Base-by-base conservation (phyloP, 2,888 invertebrate species). In the Leucophenga maculata region DNA sequence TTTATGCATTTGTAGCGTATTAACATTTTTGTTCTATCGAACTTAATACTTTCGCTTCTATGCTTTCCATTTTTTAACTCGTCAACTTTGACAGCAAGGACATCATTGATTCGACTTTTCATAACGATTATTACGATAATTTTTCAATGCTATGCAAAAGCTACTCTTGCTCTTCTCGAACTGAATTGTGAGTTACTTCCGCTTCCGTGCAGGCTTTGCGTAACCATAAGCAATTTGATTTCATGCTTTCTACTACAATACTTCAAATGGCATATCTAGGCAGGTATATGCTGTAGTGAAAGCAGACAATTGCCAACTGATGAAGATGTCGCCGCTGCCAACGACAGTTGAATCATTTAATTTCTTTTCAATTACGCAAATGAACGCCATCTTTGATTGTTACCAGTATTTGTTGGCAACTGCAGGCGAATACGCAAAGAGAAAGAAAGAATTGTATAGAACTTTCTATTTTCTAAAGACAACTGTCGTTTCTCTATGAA, bases 321-420 rank as follows among this genome's bases (percentile, higher is more conserved):
- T 57, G 57, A 57, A n/a, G 31, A 26, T 50, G 50, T 14, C 3
- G 18, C n/a, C 14, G n/a, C 11, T 50, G 50, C n/a, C n/a, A 11
- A 57, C 22, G 18, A 26, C 26, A 57, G n/a, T 57, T 57, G 57
- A 57, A 57, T 57, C 57, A 57, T 57, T 57, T 57, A 57, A 57
- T 57, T 57, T 31, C 57, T 57, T 57, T 57, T 11, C 57, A 57
- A 57, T 57, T 57, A 57, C 57, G 57, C 57, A 57, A 57, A 57
- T 57, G 57, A 57, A 31, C 31, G n/a, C 14, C 57, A 57, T 22
- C 26, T 26, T 26, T 26, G 57, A 57, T 57, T 26, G 14, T 39
- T 39, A 39, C 39, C 39, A 39, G 26, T 26, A 4, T 26, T 26
- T 4, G 26, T 26, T 26, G 26, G 26, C 26, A 2, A 39, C 1